Conservation (phyloP, 2,888 invertebrate species). For the Polymixis lichenea region DNA sequence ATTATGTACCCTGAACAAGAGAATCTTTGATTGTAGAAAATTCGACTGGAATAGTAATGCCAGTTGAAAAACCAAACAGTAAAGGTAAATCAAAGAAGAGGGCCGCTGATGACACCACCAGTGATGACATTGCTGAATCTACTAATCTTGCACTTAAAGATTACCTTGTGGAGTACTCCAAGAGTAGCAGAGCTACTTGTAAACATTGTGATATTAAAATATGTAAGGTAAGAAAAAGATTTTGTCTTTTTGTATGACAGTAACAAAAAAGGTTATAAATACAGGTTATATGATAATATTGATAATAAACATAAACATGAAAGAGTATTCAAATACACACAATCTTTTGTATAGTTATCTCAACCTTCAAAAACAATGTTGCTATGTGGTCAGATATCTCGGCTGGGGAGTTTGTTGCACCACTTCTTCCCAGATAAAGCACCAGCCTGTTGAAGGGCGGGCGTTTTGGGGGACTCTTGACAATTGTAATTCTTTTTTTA, state of each 20-base stretch:
- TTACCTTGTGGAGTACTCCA: conserved; percentile 96
- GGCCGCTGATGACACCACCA: conserved; percentile 74
- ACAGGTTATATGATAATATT: background rate
- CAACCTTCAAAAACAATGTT: conserved; percentile 1
- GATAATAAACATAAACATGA: background rate
- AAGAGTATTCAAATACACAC: background rate
- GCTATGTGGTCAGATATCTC: no score
- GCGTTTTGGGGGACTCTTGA: no score
- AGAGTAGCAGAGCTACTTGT: conserved; percentile 95
- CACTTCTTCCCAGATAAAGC: no score
- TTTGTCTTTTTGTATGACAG: background rate
- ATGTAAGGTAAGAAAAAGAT: conserved; percentile 91
- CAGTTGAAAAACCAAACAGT: conserved; percentile 86
- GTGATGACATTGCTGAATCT: conserved; percentile 71
- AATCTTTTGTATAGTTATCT: background rate
- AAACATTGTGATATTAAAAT: conserved; percentile 96
- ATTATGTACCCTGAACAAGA: no score
- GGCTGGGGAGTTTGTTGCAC: no score
- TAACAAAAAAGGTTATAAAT: background rate
- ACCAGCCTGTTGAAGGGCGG: no score
- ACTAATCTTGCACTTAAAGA: conserved; percentile 86
- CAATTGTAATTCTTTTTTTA: no score
- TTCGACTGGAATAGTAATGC: conserved; percentile 81
- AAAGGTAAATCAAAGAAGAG: conserved; percentile 87
- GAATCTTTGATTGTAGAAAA: conserved; percentile 61